Percentiles rank a stretch among this genome's conserved stretches.
These are phyloP conservation scores for Eristalis intricaria DNA, from an alignment of 2,888 invertebrate genomes.

Conservation along the genomic window DNA sequence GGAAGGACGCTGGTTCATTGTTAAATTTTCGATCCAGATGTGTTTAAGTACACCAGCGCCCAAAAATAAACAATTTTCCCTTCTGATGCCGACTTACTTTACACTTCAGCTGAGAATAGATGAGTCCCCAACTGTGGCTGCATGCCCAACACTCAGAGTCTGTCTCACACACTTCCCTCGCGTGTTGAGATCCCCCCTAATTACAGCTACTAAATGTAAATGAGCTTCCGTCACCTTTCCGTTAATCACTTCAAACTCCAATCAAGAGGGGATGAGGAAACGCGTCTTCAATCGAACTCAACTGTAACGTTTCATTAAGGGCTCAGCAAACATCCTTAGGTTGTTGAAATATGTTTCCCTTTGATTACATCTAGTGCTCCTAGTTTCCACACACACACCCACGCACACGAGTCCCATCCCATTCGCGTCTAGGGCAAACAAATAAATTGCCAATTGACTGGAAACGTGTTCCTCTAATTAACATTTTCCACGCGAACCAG, in stretches of 20 bases:
- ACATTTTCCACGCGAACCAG: conserved; percentile 8
- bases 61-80: no score
- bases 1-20: no score
- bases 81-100: no score
- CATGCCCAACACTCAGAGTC: no score
- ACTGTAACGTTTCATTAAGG: neutral
- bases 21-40: no score
- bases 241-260: neutral
- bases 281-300: neutral
- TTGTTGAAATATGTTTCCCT: conserved; percentile 10
- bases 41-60: no score
- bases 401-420: neutral
- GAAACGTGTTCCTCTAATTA: conserved; percentile 30
- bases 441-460: conserved; percentile 26
- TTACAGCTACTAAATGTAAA: neutral
- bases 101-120: no score
- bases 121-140: no score
- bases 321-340: neutral
- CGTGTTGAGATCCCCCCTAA: neutral
- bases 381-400: neutral
- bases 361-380: conserved; percentile 13
- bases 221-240: neutral
- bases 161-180: no score
- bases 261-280: neutral
- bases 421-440: conserved; percentile 4